These are phyloP conservation scores for Caenorhabditis tropicalis DNA, from an alignment of 1,140 invertebrate genomes.

Conservation along the genomic window DNA sequence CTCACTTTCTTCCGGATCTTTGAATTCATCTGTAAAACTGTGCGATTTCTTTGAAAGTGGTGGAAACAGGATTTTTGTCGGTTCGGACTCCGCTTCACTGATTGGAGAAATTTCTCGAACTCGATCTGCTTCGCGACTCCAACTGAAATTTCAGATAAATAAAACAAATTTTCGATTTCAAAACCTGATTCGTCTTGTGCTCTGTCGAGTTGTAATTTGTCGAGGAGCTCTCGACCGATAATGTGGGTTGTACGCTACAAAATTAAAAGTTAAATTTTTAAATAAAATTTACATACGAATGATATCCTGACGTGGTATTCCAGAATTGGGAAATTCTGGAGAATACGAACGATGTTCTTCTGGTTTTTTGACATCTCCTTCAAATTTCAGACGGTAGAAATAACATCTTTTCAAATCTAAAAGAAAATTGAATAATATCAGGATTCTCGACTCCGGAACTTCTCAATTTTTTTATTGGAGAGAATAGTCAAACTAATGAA, in stretches of 20 bases:
- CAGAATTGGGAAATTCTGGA: constrained; percentile 10
- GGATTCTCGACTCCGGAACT: too few relatives aligned
- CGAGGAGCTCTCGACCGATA: neutral
- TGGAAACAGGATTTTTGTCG: neutral
- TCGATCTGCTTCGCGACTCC: constrained; percentile 12
- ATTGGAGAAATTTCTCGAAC: neutral
- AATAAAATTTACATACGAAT: neutral
- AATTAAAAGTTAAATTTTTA: neutral
- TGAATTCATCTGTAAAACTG: neutral
- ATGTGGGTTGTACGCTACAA: constrained; percentile 12
- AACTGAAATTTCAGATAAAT: neutral
- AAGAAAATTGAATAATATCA: neutral
- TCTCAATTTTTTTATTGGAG: too few relatives aligned
- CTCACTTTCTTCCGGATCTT: neutral
- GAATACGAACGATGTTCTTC: neutral
- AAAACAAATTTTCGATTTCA: neutral
- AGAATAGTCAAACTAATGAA: too few relatives aligned
- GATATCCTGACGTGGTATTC: neutral
- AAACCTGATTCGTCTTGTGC: neutral
- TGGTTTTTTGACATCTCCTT: neutral
- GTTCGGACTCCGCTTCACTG: constrained; percentile 9
- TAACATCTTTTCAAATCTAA: constrained; percentile 25
- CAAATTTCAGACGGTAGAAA: neutral
- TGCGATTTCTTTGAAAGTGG: neutral
- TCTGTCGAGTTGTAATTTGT: neutral